Base-by-base conservation (phyloP, 2,113 vertebrate species). In the Herpailurus yagouaroundi region DNA sequence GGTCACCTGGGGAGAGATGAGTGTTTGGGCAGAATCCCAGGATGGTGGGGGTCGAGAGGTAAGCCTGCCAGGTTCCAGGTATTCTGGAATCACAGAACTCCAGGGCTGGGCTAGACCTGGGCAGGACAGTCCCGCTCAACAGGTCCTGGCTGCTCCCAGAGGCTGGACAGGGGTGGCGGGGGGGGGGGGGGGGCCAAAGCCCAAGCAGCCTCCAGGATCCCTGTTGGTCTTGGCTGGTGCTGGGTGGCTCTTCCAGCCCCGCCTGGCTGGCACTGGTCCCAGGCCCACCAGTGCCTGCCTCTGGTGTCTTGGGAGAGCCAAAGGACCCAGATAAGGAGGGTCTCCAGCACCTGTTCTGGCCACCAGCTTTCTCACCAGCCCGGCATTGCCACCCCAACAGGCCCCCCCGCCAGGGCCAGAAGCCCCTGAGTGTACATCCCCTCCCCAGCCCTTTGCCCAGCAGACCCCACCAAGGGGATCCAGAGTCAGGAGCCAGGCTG, bases 141-240 rank as follows among this genome's bases (percentile, higher is more conserved):
- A 31, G 52, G 31, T 73, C 66, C 79, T 36, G 21, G 4, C 36
- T 41, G 52, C 55, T 48, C 11, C 16, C 38, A 11, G n/a, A 29
- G 55, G 45, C 50, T 1, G 6, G 6, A 41, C 57, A 2, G 6
- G 0, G 2, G 14, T 4, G 29, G 71, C 5, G 4, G 1, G 2
- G 6, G 2, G 29, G 14, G 41, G 41, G 45, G 7, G 8, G 45
- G 45, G 45, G 29, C 36, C 0, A 4, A 52, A 18, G 45, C 57
- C 71, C 52, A 9, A 4, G 9, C 29, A 10, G 68, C n/a, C 60
- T 69, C 50, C 36, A 0, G 15, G 55, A 36, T 80, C 21, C 50
- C 36, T 60, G 83, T 14, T 45, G 73, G 48, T 36, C 21, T 57
- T 23, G 36, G 48, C 14, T 29, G 23, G 48, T 0, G 0, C 31